Conservation (phyloP, 2,888 invertebrate species). For the Rhagonycha lutea region DNA sequence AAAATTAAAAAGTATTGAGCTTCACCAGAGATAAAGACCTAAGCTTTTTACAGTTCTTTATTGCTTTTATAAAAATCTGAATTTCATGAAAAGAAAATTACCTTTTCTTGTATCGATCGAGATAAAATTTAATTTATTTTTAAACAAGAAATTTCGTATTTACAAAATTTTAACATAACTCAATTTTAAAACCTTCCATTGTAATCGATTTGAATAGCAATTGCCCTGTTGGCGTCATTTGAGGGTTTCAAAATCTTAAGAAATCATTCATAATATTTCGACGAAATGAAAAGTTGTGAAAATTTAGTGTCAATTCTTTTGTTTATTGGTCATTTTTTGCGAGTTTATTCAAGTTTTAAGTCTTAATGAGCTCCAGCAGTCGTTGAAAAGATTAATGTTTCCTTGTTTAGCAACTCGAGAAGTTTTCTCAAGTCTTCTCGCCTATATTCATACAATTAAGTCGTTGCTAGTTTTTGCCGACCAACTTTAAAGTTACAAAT, state of each 20-base stretch:
- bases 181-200: not conserved
- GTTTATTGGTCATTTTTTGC: not conserved
- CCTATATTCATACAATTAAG: conserved; percentile 15
- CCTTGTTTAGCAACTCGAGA: not conserved
- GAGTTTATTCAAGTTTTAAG: too few relatives aligned
- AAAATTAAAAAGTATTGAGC: not conserved
- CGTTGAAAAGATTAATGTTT: not conserved
- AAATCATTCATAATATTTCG: conserved; percentile 4
- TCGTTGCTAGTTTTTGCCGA: conserved; percentile 11
- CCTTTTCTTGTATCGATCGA: not conserved
- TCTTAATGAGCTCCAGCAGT: not conserved
- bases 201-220: conserved; percentile 9
- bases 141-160: not conserved
- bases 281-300: not conserved
- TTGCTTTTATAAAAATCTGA: not conserved
- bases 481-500: conserved; percentile 1
- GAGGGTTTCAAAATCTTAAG: not conserved
- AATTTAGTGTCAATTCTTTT: not conserved
- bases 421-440: conserved; percentile 9
- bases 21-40: not conserved
- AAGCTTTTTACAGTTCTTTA: not conserved
- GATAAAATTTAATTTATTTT: not conserved
- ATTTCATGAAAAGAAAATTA: not conserved
- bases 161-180: not conserved
- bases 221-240: conserved; percentile 9